Evolutionary conservation across 2,888 invertebrate species (phyloP).

Genomic region (Aleiodes testaceus): DNA sequence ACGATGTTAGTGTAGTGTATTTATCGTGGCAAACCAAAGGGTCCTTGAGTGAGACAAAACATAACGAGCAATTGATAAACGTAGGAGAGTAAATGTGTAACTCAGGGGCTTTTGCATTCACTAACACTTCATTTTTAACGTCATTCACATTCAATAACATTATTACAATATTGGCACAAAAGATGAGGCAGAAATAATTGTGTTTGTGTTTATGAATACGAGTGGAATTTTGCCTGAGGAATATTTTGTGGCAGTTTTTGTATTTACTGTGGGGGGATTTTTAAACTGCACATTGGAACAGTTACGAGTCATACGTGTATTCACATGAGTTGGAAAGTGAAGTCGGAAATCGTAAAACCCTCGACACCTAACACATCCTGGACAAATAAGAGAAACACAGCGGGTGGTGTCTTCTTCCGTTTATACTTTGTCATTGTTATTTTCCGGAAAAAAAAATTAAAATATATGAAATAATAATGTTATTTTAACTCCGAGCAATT

Average conservation of each 20-base stretch:
- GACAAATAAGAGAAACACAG: constrained; percentile 68
- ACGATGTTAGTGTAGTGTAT: constrained; percentile 38
- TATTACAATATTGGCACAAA: constrained; percentile 10
- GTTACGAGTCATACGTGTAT: constrained; percentile 29
- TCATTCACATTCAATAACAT: constrained; percentile 12
- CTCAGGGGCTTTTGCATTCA: background rate
- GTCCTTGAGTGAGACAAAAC: constrained; percentile 4
- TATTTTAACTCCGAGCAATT: background rate
- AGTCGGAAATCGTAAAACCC: constrained; percentile 71
- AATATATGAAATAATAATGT: background rate
- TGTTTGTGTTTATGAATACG: background rate
- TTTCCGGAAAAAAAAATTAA: background rate
- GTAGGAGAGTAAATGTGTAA: constrained; percentile 18
- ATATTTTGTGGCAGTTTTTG: constrained; percentile 9
- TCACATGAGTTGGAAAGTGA: constrained; percentile 45
- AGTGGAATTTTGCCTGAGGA: constrained; percentile 8
- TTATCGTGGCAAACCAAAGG: constrained; percentile 23
- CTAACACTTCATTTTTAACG: background rate
- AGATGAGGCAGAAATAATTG: background rate
- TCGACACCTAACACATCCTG: constrained; percentile 70
- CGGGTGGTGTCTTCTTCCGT: constrained; percentile 42
- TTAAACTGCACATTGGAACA: constrained; percentile 18
- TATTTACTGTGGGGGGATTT: background rate
- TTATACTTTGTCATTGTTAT: constrained; percentile 35
- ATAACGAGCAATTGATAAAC: constrained; percentile 37